Evolutionary conservation across 64 coral and sea anemone species (phyloP), one percentile per base, ranked within the genome.

Genomic region (Anthopleura sola): DNA sequence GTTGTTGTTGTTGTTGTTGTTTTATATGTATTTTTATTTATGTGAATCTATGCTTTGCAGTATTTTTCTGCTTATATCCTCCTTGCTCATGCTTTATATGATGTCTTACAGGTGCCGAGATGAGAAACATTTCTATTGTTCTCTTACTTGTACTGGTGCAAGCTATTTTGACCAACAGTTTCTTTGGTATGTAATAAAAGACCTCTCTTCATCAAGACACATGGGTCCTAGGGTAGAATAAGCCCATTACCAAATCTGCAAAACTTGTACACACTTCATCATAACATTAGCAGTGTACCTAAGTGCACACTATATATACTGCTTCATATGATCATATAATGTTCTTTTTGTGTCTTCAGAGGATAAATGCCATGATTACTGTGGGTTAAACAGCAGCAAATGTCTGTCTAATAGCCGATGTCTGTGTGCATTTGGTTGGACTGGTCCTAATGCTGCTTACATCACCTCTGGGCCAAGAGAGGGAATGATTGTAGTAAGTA

Each of bases 401-500:
- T 83, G 82, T 38, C 34, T 54, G 28, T 31, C 82, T 56, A 32
- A 83, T 83, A 51, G 82, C 21, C 49, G 82, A 47, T 83, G 82
- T 83, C 36, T 83, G 44, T 83, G 82, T 49, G 16, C 16, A 9
- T 83, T 24, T 38, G 82, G 82, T n/a, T 83, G 48, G 48, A 83
- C 82, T 29, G 82, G 82, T 38, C 82, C 82, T 60, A 83, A 83
- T 38, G 82, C 82, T 23, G 50, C 55, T 28, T 83, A 83, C 55
- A 60, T 83, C 12, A 56, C 50, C 24, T 71, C 78, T 81, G 78
- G 39, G 8, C 40, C 78, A 46, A 81, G 78, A 53, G 39, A 81
- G 8, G 23, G 23, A 38, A 46, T 32, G 38, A 81, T 81, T 81
- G 78, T 81, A n/a, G 78, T 81, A 81, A 48, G 49, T 46, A n/a